phyloP scores from a whole-genome alignment of 2,797 vertebrate genomes.

The Leptodactylus fallax region DNA sequence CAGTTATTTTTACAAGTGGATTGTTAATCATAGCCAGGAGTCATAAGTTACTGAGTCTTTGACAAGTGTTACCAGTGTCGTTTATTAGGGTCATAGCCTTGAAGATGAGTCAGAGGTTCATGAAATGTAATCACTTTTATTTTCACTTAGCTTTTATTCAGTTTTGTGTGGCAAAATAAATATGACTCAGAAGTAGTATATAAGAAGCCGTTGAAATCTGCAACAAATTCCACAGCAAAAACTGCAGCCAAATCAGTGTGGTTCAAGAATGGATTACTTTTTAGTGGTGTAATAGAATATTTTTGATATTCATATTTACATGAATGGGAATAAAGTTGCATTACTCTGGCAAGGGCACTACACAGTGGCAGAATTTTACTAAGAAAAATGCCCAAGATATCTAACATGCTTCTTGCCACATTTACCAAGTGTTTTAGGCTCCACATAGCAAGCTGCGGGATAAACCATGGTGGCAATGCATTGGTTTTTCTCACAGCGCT shows the following conservation, averaged over 20 bases:
- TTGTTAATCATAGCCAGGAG: slow-evolving; percentile 22
- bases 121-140: neutral
- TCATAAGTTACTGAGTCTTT: neutral
- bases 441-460: no score
- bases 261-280: no score
- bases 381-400: no score
- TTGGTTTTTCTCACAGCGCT: no score
- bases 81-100: slow-evolving; percentile 13
- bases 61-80: neutral
- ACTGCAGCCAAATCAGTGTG: neutral
- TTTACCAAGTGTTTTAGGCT: no score
- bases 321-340: no score
- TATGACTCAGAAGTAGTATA: neutral
- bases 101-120: neutral
- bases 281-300: no score
- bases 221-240: neutral
- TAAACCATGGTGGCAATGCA: no score
- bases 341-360: no score
- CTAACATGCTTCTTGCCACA: no score
- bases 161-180: neutral
- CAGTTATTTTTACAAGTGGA: neutral
- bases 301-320: no score
- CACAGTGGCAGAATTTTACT: no score
- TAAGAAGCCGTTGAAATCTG: neutral
- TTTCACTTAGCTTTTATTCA: neutral